phyloP scores from a whole-genome alignment of 2,888 invertebrate species.

The Catocala fraxini region DNA sequence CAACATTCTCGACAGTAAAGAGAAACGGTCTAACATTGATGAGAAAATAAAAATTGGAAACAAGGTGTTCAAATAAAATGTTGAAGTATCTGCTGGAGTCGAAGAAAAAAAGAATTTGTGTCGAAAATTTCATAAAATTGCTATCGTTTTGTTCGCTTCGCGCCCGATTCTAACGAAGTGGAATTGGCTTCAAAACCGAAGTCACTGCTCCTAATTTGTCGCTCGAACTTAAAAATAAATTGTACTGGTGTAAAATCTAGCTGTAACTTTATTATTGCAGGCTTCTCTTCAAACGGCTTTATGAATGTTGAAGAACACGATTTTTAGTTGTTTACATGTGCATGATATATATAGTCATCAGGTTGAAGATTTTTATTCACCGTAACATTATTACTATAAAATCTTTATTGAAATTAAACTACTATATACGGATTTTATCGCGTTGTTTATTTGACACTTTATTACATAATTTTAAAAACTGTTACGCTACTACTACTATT shows the following conservation, averaged over 20 bases:
- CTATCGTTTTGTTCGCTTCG: constrained; percentile 6
- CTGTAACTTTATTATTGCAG: not conserved
- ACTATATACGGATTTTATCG: no score
- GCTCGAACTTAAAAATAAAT: not conserved
- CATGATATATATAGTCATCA: no score
- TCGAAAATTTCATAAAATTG: constrained; percentile 5
- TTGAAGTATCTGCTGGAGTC: not conserved
- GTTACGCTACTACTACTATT: no score
- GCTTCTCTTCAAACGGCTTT: no score
- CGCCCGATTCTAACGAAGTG: constrained; percentile 7
- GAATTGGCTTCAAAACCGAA: constrained; percentile 7
- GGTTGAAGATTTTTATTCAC: not conserved
- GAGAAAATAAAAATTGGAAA: not conserved
- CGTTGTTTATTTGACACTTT: no score
- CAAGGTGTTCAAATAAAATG: not conserved
- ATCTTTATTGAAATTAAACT: no score
- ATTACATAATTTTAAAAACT: no score
- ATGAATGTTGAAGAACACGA: no score
- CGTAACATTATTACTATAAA: constrained; percentile 2
- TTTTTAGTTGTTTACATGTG: no score
- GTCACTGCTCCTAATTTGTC: constrained; percentile 5
- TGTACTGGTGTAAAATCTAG: not conserved
- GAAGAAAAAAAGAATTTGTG: not conserved
- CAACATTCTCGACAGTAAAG: constrained; percentile 2
- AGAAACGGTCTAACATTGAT: not conserved